Conservation (phyloP, 2,888 invertebrate genomes). For the Oligia latruncula region DNA sequence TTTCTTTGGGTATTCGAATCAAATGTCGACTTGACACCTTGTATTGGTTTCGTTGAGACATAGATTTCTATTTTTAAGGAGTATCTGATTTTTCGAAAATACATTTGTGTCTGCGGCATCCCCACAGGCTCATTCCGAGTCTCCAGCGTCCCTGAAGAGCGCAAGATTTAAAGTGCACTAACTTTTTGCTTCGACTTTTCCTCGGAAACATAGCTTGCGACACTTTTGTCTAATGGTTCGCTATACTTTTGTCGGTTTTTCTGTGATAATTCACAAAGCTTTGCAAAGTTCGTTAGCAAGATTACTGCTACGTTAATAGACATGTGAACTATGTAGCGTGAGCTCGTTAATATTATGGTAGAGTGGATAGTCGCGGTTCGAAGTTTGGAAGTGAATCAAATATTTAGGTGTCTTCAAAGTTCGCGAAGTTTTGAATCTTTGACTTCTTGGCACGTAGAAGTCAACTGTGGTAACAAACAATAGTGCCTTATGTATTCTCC, state of each 20-base stretch:
- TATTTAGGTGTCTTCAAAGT: constrained; percentile 53
- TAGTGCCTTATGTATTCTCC: not conserved
- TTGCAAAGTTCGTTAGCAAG: constrained; percentile 32
- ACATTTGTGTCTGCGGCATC: constrained; percentile 25
- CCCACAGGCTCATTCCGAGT: constrained; percentile 5
- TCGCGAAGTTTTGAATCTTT: constrained; percentile 45
- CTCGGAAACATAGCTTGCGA: constrained; percentile 43
- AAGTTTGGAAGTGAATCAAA: constrained; percentile 52
- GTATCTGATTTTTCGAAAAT: constrained; percentile 13
- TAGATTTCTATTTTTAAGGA: constrained; percentile 4
- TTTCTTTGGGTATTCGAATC: not conserved
- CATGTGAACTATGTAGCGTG: constrained; percentile 31
- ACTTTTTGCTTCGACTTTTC: constrained; percentile 50
- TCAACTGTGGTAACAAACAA: constrained; percentile 8
- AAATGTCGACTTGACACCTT: not conserved
- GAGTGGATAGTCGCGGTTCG: constrained; percentile 20
- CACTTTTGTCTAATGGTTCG: constrained; percentile 38
- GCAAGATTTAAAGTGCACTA: constrained; percentile 39
- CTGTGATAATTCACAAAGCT: not conserved
- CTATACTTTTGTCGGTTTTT: constrained; percentile 26
- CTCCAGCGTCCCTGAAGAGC: constrained; percentile 32
- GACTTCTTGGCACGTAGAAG: constrained; percentile 20
- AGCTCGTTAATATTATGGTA: constrained; percentile 45
- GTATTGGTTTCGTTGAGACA: not conserved
- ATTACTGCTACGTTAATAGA: constrained; percentile 25